Evolutionary conservation across 2,888 invertebrate species (phyloP).

Genomic region (Acanthoscelides obtectus): DNA sequence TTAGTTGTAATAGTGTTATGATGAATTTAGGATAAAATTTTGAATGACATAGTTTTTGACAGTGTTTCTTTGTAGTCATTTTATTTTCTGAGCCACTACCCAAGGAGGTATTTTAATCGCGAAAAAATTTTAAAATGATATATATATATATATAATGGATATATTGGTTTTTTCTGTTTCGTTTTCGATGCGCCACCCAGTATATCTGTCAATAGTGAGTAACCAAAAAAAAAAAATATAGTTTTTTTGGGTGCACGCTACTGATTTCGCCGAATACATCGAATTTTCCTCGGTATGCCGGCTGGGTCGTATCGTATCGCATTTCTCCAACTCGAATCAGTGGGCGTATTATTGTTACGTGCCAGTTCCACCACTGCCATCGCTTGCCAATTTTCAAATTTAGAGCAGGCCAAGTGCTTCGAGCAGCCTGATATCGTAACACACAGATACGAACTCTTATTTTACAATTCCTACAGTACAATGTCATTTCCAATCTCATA

Average conservation of each 20-base stretch:
- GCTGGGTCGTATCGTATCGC: not conserved
- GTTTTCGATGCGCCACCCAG: too few relatives aligned
- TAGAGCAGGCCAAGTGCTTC: constrained; percentile 12
- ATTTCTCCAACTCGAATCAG: not conserved
- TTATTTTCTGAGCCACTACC: too few relatives aligned
- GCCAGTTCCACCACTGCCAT: not conserved
- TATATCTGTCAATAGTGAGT: too few relatives aligned
- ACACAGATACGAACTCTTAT: not conserved
- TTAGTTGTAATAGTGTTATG: too few relatives aligned
- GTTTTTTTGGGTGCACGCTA: not conserved
- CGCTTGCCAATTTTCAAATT: constrained; percentile 20
- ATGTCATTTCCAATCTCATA: not conserved
- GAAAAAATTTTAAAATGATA: too few relatives aligned
- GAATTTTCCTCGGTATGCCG: not conserved
- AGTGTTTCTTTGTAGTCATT: too few relatives aligned
- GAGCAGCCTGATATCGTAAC: not conserved
- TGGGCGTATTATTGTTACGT: constrained; percentile 4
- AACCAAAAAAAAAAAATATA: too few relatives aligned
- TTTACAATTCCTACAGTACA: not conserved
- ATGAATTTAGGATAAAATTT: too few relatives aligned
- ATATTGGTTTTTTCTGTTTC: too few relatives aligned
- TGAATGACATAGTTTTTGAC: too few relatives aligned
- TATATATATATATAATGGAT: too few relatives aligned
- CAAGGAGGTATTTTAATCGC: too few relatives aligned
- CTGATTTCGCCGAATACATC: not conserved